phyloP scores from a whole-genome alignment of 2,888 invertebrate genomes.

The Uloborus plumipes region DNA sequence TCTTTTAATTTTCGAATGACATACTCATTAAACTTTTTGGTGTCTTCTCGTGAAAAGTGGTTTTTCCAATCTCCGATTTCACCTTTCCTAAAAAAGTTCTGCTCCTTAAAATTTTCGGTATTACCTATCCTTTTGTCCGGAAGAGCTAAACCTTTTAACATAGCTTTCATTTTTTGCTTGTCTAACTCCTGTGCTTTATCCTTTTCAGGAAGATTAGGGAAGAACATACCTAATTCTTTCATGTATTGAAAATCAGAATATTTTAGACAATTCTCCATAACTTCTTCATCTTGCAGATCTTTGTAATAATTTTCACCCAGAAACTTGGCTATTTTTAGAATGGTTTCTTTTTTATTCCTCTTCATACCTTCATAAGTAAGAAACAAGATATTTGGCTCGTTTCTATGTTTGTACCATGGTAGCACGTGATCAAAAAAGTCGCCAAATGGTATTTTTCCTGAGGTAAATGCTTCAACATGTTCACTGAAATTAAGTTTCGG shows the following conservation, averaged over 20 bases:
- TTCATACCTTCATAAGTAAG: slow-evolving; percentile 72
- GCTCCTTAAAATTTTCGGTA: slow-evolving; percentile 8
- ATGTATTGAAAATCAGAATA: slow-evolving; percentile 57
- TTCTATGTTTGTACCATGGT: slow-evolving; percentile 63
- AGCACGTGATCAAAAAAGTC: slow-evolving; percentile 65
- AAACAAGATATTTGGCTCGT: slow-evolving; percentile 70
- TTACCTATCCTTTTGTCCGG: neutral
- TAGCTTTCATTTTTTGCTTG: neutral
- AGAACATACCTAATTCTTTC: slow-evolving; percentile 42
- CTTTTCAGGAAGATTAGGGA: slow-evolving; percentile 1
- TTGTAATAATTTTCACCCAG: slow-evolving; percentile 57
- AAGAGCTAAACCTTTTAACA: slow-evolving; percentile 3
- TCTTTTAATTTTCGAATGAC: slow-evolving; percentile 33
- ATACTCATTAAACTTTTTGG: slow-evolving; percentile 48
- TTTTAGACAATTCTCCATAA: slow-evolving; percentile 52
- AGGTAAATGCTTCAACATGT: slow-evolving; percentile 70
- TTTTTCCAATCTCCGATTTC: slow-evolving; percentile 72
- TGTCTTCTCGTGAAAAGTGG: slow-evolving; percentile 69
- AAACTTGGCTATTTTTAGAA: slow-evolving; percentile 66
- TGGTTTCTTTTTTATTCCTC: slow-evolving; percentile 60
- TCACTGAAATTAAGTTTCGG: slow-evolving; percentile 68
- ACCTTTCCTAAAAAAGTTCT: slow-evolving; percentile 68
- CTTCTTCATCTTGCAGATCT: slow-evolving; percentile 33
- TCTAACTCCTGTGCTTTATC: neutral
- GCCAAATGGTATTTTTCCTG: slow-evolving; percentile 69